A percentile compares a stretch with the other conserved stretches of the same genome.
phyloP scores from a whole-genome alignment of 2,113 vertebrate species.

The Leptodactylus fuscus region DNA sequence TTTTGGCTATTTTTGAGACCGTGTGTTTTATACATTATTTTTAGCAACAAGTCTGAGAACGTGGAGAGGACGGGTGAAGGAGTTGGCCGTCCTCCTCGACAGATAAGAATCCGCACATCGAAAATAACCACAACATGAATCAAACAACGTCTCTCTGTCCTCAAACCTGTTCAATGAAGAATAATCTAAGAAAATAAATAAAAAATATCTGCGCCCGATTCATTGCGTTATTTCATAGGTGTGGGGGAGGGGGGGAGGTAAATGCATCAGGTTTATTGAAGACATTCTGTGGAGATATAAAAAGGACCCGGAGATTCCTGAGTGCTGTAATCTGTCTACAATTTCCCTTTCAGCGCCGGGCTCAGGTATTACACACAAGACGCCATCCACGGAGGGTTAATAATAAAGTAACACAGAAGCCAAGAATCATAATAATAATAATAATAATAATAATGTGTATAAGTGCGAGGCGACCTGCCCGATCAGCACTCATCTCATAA shows the following conservation, averaged over 20 bases:
- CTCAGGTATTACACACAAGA: slow-evolving; percentile 5
- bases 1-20: too few species aligned
- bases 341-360: background rate
- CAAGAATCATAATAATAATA: slow-evolving; percentile 8
- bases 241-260: too few species aligned
- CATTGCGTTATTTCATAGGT: background rate
- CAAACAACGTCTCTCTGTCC: background rate
- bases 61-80: too few species aligned
- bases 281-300: slow-evolving; percentile 3
- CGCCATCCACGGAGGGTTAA: background rate
- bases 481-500: background rate
- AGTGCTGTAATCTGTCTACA: slow-evolving; percentile 30
- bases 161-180: background rate
- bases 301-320: background rate
- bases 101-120: too few species aligned
- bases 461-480: background rate
- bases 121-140: too few species aligned
- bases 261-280: slow-evolving; percentile 42
- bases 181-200: background rate
- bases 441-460: background rate
- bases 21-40: too few species aligned
- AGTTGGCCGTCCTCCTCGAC: too few species aligned
- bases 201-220: background rate
- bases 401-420: slow-evolving; percentile 15
- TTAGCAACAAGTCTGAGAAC: too few species aligned